Conservation (phyloP, 2,888 invertebrate genomes). For the Nomada fucata region DNA sequence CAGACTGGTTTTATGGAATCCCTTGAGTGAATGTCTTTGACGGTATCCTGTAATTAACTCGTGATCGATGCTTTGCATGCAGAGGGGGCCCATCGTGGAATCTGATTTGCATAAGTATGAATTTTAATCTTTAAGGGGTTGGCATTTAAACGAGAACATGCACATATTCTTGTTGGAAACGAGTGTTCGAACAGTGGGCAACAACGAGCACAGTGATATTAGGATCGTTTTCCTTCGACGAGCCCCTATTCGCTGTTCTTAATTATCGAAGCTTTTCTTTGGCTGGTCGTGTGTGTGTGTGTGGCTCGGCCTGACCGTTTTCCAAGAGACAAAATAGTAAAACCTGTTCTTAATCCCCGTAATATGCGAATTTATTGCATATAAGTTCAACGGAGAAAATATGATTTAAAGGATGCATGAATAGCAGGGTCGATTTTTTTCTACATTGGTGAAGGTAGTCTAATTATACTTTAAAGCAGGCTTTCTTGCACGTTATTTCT, state of each 20-base stretch:
- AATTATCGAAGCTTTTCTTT: not conserved
- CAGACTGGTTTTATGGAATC: conserved; percentile 53
- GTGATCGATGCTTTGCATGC: conserved; percentile 52
- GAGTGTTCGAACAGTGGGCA: not conserved
- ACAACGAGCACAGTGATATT: conserved; percentile 15
- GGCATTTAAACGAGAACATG: conserved; percentile 46
- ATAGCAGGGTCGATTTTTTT: too few relatives aligned
- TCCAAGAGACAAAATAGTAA: conserved; percentile 1
- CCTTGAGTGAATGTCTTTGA: conserved; percentile 16
- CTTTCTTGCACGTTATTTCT: too few relatives aligned
- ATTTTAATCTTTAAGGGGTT: conserved; percentile 49
- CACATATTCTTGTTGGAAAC: conserved; percentile 5
- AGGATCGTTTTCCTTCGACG: conserved; percentile 6
- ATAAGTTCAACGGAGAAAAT: not conserved
- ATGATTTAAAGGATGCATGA: not conserved
- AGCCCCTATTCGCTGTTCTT: not conserved
- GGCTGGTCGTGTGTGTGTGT: not conserved
- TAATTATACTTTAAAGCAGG: too few relatives aligned
- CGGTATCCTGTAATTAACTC: conserved; percentile 54
- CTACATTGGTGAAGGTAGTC: too few relatives aligned
- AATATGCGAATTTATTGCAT: conserved; percentile 2
- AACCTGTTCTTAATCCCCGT: not conserved
- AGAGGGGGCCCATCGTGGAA: conserved; percentile 15
- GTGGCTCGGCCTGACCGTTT: not conserved
- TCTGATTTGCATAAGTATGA: conserved; percentile 57